Evolutionary conservation across 1,140 invertebrate genomes (phyloP), one percentile per base, ranked within the genome.

Genomic region (Hydropsyche tenuis): DNA sequence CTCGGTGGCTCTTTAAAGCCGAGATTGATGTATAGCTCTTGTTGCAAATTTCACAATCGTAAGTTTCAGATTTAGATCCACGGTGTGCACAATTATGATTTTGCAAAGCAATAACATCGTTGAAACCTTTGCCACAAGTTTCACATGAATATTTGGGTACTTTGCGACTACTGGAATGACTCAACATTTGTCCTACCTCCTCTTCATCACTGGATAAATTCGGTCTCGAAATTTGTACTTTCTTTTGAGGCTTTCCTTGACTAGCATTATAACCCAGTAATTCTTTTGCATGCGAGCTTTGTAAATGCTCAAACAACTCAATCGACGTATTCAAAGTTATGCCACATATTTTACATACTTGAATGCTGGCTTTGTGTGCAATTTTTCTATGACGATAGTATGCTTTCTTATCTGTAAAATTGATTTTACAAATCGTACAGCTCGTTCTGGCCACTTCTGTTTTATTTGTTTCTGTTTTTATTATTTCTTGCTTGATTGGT

Each of bases 1-100:
- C 87, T 16, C 85, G 83, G 76, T 90, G 89, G 73, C 88, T 89
- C 65, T 88, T 88, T 48, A 89, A 75, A 0, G 85, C 85, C 1
- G 85, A 82, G 53, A 86, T 86, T 0, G 85, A 85, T 0, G 87
- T 87, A 72, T 89, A 88, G 25, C 82, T 84, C 75, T 89, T 89
- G 66, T 86, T 83, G 64, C 89, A 90, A 16, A 85, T 83, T 20
- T 85, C 82, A 73, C 89, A 90, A n/a, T 87, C 83, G 48, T 86
- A 86, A 0, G 80, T 83, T 30, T 84, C 82, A 1, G 77, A 75
- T 74, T 75, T 81, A 46, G 81, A 81, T 14, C 82, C 79, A 64
- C 75, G 82, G 56, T 81, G 82, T 16, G 84, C 78, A 71, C 84
- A 85, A 45, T 83, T 84, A 72, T 86, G 85, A 70, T 85, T 86